Percentiles rank a stretch among this genome's conserved stretches.
phyloP scores from a whole-genome alignment of 2,888 invertebrate genomes.

The Slavum lentiscoides region DNA sequence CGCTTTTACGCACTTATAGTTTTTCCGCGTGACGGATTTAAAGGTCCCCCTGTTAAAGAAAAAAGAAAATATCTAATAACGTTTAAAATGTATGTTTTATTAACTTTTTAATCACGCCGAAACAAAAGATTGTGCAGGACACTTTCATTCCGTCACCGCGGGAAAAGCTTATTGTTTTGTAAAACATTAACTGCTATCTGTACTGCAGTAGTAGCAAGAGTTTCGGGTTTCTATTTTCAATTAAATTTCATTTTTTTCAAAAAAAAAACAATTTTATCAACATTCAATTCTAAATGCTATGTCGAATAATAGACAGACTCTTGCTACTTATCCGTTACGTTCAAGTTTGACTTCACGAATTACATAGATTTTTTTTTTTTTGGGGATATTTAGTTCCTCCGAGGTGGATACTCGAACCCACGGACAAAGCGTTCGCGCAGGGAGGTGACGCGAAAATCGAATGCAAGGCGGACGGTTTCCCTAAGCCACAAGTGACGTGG shows the following conservation, averaged over 20 bases:
- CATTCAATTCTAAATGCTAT: neutral
- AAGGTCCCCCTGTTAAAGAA: neutral
- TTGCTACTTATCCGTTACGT: constrained; percentile 8
- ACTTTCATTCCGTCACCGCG: constrained; percentile 12
- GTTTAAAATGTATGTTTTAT: neutral
- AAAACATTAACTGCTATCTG: neutral
- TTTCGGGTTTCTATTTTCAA: neutral
- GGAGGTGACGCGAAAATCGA: constrained; percentile 91
- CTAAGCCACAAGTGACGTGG: constrained; percentile 92
- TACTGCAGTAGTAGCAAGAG: constrained; percentile 36
- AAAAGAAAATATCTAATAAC: neutral
- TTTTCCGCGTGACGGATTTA: constrained; percentile 23
- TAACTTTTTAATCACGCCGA: neutral
- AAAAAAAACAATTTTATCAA: too few relatives aligned
- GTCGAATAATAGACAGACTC: constrained; percentile 13
- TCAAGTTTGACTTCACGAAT: neutral
- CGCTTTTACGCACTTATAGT: constrained; percentile 38
- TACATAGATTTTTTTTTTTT: constrained; percentile 51
- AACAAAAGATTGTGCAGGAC: neutral
- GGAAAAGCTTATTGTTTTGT: constrained; percentile 5
- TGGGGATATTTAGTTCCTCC: constrained; percentile 80
- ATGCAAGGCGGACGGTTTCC: constrained; percentile 95
- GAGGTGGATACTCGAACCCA: constrained; percentile 93
- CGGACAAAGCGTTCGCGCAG: constrained; percentile 92
- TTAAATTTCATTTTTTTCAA: too few relatives aligned